Percentiles rank a stretch among this genome's conserved stretches.
Evolutionary conservation across 1,140 invertebrate species (phyloP).

Genomic region (Zaprionus capensis): DNA sequence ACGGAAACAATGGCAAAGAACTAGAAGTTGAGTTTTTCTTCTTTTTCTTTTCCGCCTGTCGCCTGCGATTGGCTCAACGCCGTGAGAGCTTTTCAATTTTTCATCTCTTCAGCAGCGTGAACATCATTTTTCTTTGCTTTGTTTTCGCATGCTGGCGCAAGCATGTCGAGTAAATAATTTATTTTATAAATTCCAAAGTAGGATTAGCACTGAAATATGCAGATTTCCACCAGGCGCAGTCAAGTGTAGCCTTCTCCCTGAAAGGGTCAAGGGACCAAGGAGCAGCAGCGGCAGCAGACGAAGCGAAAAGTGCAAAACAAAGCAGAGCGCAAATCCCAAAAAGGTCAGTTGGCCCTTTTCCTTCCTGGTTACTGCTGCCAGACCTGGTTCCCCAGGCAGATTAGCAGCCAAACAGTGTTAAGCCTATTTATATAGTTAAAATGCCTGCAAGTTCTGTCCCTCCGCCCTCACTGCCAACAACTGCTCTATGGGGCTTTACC

Average conservation of each 20-base stretch:
- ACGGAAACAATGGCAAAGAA: constrained; percentile 32
- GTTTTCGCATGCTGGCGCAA: constrained; percentile 21
- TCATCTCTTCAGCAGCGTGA: constrained; percentile 35
- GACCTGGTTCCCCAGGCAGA: constrained; percentile 61
- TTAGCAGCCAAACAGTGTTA: constrained; percentile 71
- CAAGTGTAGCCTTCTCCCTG: constrained; percentile 40
- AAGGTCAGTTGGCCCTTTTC: constrained; percentile 49
- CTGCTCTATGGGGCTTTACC: constrained; percentile 1
- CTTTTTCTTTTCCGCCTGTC: constrained; percentile 12
- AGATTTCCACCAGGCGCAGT: constrained; percentile 59
- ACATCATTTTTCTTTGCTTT: constrained; percentile 52
- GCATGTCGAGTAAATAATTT: constrained; percentile 75
- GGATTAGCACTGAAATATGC: constrained; percentile 81
- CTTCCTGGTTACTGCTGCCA: constrained; percentile 14
- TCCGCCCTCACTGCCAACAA: not conserved
- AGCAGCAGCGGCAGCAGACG: not conserved
- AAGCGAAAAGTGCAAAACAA: constrained; percentile 19
- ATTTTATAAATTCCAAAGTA: constrained; percentile 80
- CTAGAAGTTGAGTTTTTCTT: not conserved
- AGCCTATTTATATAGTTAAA: constrained; percentile 78
- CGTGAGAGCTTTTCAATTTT: constrained; percentile 52
- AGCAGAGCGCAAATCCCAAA: constrained; percentile 45
- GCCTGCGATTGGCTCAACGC: constrained; percentile 33
- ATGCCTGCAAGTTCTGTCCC: constrained; percentile 44
- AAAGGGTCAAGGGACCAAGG: constrained; percentile 57